Evolutionary conservation across 2,888 invertebrate genomes (phyloP), one percentile per base, ranked within the genome.

Genomic region (Ochropleura leucogaster): DNA sequence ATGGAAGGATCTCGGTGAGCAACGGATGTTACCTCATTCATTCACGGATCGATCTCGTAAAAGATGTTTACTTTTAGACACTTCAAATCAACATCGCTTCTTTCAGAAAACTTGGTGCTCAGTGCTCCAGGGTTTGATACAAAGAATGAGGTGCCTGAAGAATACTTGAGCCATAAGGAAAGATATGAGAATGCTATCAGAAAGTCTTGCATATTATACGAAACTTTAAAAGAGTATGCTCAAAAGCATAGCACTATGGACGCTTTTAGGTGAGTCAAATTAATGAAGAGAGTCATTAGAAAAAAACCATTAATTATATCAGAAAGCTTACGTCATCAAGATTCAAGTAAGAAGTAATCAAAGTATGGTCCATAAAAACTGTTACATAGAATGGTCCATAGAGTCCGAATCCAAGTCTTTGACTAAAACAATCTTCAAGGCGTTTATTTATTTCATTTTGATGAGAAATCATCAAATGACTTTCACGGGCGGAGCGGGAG

Each of bases 161-260:
- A 98, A 75, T 98, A 98, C 91, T 93, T 98, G 83, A 98, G 98
- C 71, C 98, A 98, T 90, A 98, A 98, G 89, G 98, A 98, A 88
- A 97, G 97, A 77, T 98, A 98, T 90, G 98, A 98, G 90, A 97
- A 98, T 88, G 97, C 98, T 8, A 90, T 98, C 49, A 97, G 97
- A 68, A 98, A 98, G 90, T 97, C 97, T 8, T 97, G 97, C 84
- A 92, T 97, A 18, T 92, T 98, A 67, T 97, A 98, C 72, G 97
- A 98, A 94, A 60, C 89, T 0, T 51, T 94, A 5, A 89, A 87
- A 51, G 85, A 92, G 4, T 87, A 90, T 71, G 85, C 86, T 0
- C 72, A 84, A 10, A 77, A 53, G 30, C 88, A 87, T 55, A 73
- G 83, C 9, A 85, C 81, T 8, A 79, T 90, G 51, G 91, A 93